A percentile compares a stretch with the other conserved stretches of the same genome.
These are phyloP conservation scores for Mnemiopsis leidyi DNA, from an alignment of 37 sponge, comb jelly and placozoan genomes.

Conservation along the genomic window DNA sequence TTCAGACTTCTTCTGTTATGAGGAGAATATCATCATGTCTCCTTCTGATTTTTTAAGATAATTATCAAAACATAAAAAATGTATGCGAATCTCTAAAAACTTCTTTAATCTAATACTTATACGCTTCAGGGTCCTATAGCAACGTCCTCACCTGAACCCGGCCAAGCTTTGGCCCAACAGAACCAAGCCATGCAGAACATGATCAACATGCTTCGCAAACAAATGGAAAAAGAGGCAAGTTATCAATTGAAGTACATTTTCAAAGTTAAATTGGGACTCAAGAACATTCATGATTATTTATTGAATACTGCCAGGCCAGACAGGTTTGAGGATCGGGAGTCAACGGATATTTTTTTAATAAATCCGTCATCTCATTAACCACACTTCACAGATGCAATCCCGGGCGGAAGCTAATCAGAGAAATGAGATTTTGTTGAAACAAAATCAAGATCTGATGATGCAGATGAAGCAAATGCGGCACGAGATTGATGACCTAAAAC, in stretches of 20 bases:
- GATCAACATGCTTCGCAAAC: conserved; percentile 45
- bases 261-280: no score
- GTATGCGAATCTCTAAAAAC: no score
- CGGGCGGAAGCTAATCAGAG: background rate
- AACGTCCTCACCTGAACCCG: conserved; percentile 18
- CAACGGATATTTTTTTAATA: no score
- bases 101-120: background rate
- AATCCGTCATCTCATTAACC: no score
- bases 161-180: conserved; percentile 21
- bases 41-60: no score
- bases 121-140: conserved; percentile 11
- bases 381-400: conserved; percentile 54
- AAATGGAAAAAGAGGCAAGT: conserved; percentile 12
- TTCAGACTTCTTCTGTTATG: no score
- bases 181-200: conserved; percentile 56
- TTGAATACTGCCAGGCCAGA: no score
- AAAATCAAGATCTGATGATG: conserved; percentile 80
- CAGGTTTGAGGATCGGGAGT: no score
- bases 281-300: no score
- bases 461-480: conserved; percentile 81
- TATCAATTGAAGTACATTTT: no score
- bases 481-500: conserved; percentile 66
- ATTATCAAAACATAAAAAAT: no score
- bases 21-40: no score
- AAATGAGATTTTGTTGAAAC: conserved; percentile 68